Evolutionary conservation across 2,888 invertebrate species (phyloP).

Genomic region (Oxyscelio sp.): DNA sequence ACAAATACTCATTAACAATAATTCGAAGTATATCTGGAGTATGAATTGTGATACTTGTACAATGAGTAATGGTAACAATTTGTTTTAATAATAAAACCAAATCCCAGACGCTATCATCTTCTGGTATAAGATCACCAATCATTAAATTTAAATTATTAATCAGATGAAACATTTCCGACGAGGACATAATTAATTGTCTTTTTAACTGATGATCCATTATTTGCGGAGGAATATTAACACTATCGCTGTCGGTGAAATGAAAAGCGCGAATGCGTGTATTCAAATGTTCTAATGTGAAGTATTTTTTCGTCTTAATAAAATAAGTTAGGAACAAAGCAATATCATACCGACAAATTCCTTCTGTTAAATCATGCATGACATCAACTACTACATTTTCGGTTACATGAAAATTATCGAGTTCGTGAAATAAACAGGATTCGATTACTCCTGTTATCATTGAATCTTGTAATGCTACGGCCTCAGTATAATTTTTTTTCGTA

Average conservation of each 20-base stretch:
- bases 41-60: slow-evolving; percentile 2
- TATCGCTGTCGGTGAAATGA: slow-evolving; percentile 69
- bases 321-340: slow-evolving; percentile 64
- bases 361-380: not conserved
- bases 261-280: slow-evolving; percentile 65
- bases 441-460: slow-evolving; percentile 43
- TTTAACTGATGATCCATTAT: slow-evolving; percentile 43
- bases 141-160: slow-evolving; percentile 66
- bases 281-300: slow-evolving; percentile 56
- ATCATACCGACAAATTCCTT: slow-evolving; percentile 61
- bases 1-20: slow-evolving; percentile 11
- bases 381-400: slow-evolving; percentile 65
- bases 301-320: slow-evolving; percentile 59
- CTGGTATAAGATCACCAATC: slow-evolving; percentile 70
- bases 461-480: not conserved
- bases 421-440: slow-evolving; percentile 54
- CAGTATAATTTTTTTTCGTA: not conserved
- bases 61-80: slow-evolving; percentile 12
- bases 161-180: slow-evolving; percentile 74
- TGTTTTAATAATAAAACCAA: slow-evolving; percentile 35
- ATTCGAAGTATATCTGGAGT: slow-evolving; percentile 1
- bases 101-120: slow-evolving; percentile 64
- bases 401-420: slow-evolving; percentile 55
- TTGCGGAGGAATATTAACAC: slow-evolving; percentile 63
- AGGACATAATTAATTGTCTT: slow-evolving; percentile 67